Percentiles rank a stretch among this genome's conserved stretches.
These are phyloP conservation scores for Lepeophtheirus salmonis DNA, from an alignment of 1,140 invertebrate genomes.

Conservation along the genomic window DNA sequence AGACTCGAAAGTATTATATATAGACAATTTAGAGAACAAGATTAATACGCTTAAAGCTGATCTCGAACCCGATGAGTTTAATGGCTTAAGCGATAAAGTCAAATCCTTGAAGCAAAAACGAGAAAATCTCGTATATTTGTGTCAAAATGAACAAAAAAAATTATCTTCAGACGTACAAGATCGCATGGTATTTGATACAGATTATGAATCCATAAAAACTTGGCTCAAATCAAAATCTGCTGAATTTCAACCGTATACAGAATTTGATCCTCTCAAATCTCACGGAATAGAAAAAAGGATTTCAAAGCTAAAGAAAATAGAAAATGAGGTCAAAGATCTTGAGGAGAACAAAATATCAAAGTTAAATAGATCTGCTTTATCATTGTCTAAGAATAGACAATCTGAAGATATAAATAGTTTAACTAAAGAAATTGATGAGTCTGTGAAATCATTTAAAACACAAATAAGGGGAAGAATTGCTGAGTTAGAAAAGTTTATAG, in stretches of 20 bases:
- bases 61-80: conserved; percentile 53
- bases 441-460: conserved; percentile 27
- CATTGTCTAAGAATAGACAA: conserved; percentile 33
- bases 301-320: conserved; percentile 45
- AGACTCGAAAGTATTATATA: conserved; percentile 56
- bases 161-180: conserved; percentile 41
- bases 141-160: conserved; percentile 43
- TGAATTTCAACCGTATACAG: conserved; percentile 35
- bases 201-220: conserved; percentile 48
- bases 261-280: conserved; percentile 44
- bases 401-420: conserved; percentile 46
- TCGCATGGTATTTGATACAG: conserved; percentile 51
- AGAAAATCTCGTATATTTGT: conserved; percentile 24
- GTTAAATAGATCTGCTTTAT: conserved; percentile 49
- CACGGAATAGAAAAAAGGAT: conserved; percentile 49
- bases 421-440: conserved; percentile 42
- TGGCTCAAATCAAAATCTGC: conserved; percentile 57
- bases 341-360: conserved; percentile 47
- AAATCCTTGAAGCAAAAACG: conserved; percentile 30
- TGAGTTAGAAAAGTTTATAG: conserved; percentile 46
- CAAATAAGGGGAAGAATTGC: conserved; percentile 41
- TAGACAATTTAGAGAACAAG: conserved; percentile 59
- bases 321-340: conserved; percentile 54
- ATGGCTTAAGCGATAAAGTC: conserved; percentile 45
- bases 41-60: conserved; percentile 61